Conservation (phyloP, 2,888 invertebrate species). For the Xestia xanthographa region DNA sequence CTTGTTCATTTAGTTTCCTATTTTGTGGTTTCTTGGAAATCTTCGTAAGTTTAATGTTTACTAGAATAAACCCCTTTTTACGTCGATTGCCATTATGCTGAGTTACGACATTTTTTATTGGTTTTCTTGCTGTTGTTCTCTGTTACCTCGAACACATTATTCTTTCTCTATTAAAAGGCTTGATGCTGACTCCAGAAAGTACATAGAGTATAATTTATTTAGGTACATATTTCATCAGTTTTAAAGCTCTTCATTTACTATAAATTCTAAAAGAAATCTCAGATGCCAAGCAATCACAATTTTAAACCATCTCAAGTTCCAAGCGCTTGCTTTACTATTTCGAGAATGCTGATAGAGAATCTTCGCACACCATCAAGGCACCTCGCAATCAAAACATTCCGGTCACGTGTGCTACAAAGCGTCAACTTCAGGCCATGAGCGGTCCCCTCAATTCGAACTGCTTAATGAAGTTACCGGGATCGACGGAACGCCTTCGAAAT, state of each 20-base stretch:
- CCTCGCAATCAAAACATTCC: constrained; percentile 70
- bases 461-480: constrained; percentile 77
- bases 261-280: constrained; percentile 24
- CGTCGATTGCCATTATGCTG: not conserved
- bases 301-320: constrained; percentile 37
- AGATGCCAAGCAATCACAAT: constrained; percentile 40
- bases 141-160: not conserved
- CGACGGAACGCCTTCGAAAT: constrained; percentile 61
- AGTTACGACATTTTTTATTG: not conserved
- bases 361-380: constrained; percentile 64
- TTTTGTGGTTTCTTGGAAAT: constrained; percentile 10
- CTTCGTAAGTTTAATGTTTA: not conserved
- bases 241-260: not conserved
- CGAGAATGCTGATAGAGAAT: constrained; percentile 63
- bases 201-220: not conserved
- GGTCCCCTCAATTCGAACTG: constrained; percentile 71
- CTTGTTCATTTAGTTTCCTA: constrained; percentile 24
- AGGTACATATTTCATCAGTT: not conserved
- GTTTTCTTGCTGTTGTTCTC: not conserved
- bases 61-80: not conserved
- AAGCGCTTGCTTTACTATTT: constrained; percentile 50
- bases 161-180: not conserved
- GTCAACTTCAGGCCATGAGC: constrained; percentile 71
- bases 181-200: not conserved
- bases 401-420: constrained; percentile 73